These are phyloP conservation scores for Maconellicoccus hirsutus DNA, from an alignment of 1,140 invertebrate genomes.

Conservation along the genomic window DNA sequence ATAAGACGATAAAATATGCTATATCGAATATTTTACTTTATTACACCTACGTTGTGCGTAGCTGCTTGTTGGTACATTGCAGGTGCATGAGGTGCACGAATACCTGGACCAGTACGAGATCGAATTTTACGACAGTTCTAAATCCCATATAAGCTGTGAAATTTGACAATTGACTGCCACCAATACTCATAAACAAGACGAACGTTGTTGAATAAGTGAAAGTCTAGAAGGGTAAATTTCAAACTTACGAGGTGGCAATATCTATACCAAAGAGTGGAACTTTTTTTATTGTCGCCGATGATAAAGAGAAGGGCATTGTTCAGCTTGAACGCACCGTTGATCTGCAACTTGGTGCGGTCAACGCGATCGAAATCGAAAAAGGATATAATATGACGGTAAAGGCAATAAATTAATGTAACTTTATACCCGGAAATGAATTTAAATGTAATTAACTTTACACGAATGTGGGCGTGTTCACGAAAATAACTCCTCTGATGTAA, in stretches of 20 bases:
- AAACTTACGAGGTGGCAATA: too few relatives aligned
- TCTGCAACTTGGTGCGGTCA: not conserved
- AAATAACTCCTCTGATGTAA: not conserved
- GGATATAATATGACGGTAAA: conserved; percentile 5
- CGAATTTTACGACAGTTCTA: not conserved
- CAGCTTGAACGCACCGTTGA: not conserved
- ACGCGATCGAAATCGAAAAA: conserved; percentile 1
- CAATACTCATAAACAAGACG: too few relatives aligned
- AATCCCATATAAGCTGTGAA: not conserved
- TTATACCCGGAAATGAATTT: conserved; percentile 9
- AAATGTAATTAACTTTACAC: conserved; percentile 1
- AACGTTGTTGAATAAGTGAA: too few relatives aligned
- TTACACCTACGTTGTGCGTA: not conserved
- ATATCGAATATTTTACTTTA: not conserved
- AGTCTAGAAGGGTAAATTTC: too few relatives aligned
- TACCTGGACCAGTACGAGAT: not conserved
- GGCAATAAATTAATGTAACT: not conserved
- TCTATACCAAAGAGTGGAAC: too few relatives aligned
- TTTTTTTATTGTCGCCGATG: too few relatives aligned
- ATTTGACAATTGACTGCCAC: not conserved
- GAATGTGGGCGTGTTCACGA: not conserved
- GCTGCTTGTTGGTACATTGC: not conserved
- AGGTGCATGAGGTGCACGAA: not conserved
- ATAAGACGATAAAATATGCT: not conserved
- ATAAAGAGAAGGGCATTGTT: not conserved